Percentiles rank a stretch among this genome's conserved stretches.
phyloP scores from a whole-genome alignment of 2,113 vertebrate species.

The Eudyptes chrysolophus region DNA sequence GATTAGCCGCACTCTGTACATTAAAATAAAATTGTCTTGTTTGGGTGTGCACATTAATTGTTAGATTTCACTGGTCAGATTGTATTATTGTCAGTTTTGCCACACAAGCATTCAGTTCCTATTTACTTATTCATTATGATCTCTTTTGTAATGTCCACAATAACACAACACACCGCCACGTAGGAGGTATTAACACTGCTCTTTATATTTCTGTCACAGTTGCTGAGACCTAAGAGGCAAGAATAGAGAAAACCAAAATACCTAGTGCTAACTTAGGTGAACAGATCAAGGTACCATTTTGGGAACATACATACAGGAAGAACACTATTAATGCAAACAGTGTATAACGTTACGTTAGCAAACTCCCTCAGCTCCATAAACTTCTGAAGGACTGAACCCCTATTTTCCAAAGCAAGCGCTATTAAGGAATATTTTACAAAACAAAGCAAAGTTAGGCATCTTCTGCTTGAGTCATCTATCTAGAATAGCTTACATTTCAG shows the following conservation, averaged over 20 bases:
- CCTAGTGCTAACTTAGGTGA: background rate
- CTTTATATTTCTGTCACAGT: background rate
- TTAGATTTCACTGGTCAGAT: background rate
- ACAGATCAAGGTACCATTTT: background rate
- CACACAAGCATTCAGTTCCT: background rate
- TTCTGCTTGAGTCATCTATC: background rate
- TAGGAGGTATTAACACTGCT: background rate
- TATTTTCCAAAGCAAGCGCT: background rate
- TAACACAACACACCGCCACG: rapidly evolving
- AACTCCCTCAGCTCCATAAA: background rate
- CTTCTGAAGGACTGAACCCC: background rate
- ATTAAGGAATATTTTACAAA: background rate
- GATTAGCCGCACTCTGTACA: background rate
- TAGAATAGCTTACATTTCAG: background rate
- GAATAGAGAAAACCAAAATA: background rate
- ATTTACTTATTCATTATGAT: background rate
- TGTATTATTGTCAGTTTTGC: background rate
- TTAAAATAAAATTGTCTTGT: background rate
- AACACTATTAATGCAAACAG: background rate
- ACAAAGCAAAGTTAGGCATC: too few species aligned
- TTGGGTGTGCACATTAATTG: background rate
- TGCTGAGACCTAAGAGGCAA: background rate
- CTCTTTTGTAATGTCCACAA: background rate
- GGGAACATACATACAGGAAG: background rate
- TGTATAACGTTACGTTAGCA: background rate